Base-by-base conservation (phyloP, 2,888 invertebrate genomes). In the Cosmia pyralina region DNA sequence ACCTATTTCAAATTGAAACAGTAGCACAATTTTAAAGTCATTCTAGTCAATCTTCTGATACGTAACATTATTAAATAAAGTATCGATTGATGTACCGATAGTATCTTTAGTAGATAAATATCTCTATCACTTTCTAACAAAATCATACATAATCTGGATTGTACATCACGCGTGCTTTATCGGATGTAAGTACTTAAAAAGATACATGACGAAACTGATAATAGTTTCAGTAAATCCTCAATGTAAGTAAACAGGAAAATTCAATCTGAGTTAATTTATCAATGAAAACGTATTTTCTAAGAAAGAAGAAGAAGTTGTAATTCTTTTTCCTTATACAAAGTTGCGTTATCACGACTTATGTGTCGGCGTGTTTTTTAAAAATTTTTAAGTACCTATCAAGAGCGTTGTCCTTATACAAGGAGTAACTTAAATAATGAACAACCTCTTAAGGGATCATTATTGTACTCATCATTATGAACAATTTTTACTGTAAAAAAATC, bases 221-320 rank as follows among this genome's bases (percentile, higher is more conserved):
- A 69, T 11, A 7, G n/a, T 46, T 34, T 59, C 13, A 60, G 38
- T 60, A 34, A 60, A 50, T 50, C 19, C 28, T 19, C n/a, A 44
- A 68, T 52, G 50, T 22, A 7, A n/a, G 17, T 41, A 19, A 72
- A 79, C 53, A 48, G 79, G 79, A 75, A 75, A 75, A 75, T 50
- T 34, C 1, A 13, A 22, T 44, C 19, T 41, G 2, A 3, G 48
- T 53, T 60, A 22, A 15, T 34, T 46, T 75, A 72, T 75, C 60
- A 53, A 76, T 53, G 38, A 41, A 79, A 17, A 10, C 1, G 3
- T 28, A 3, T 55, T 11, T 19, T 53, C 22, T 10, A 1, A 44
- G 72, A 79, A 59, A 41, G 3, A 44, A 59, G 19, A n/a, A n/a
- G n/a, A n/a, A n/a, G n/a, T n/a, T n/a, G n/a, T 53, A 17, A 46